phyloP scores from a whole-genome alignment of 92 coral and sea anemone species.

The Zoanthus solanderi region DNA sequence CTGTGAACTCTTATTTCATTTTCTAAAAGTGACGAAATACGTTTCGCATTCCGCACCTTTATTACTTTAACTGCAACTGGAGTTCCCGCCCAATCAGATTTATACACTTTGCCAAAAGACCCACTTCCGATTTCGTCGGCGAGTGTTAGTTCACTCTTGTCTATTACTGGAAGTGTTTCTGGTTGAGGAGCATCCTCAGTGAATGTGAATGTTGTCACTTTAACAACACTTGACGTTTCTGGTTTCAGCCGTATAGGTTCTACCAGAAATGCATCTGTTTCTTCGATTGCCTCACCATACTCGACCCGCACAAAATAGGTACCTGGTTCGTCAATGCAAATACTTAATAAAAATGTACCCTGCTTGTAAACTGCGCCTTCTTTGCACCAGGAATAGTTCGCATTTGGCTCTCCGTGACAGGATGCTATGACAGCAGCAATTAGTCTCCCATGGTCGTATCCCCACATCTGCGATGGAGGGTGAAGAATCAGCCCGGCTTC shows the following conservation, averaged over 20 bases:
- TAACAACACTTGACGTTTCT: background rate
- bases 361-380: conserved; percentile 40
- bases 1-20: conserved; percentile 53
- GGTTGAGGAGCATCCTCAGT: background rate
- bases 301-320: conserved; percentile 45
- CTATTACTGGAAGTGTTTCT: conserved; percentile 42
- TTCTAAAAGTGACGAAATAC: conserved; percentile 31
- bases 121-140: conserved; percentile 52
- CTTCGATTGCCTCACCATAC: conserved; percentile 37
- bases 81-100: conserved; percentile 50
- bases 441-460: conserved; percentile 49
- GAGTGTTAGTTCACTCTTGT: conserved; percentile 52
- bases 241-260: conserved; percentile 5
- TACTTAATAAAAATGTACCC: conserved; percentile 35
- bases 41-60: conserved; percentile 40
- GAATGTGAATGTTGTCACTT: conserved; percentile 6
- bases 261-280: conserved; percentile 40
- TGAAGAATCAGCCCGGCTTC: conserved; percentile 43
- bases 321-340: conserved; percentile 37
- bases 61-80: conserved; percentile 49
- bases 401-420: conserved; percentile 38
- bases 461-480: conserved; percentile 56
- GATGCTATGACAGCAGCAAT: conserved; percentile 45
- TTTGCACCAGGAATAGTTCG: conserved; percentile 42
- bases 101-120: conserved; percentile 51